Conservation (phyloP, 2,888 invertebrate species). For the Anthrax anthrax region DNA sequence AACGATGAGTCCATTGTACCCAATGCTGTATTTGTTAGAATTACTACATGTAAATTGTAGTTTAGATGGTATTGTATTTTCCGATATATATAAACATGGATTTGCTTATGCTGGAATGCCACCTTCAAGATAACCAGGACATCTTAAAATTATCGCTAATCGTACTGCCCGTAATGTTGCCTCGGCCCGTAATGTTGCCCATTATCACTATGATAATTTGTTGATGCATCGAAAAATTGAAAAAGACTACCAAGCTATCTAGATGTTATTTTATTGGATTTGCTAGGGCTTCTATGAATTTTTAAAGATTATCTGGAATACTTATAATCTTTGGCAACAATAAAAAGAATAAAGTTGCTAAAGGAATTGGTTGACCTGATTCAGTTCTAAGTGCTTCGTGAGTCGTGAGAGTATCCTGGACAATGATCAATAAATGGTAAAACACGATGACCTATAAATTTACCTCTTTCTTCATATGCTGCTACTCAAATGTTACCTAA, state of each 20-base stretch:
- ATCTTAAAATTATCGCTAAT: slow-evolving; percentile 31
- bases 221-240: slow-evolving; percentile 67
- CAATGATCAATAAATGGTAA: slow-evolving; percentile 80
- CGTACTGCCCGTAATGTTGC: slow-evolving; percentile 56
- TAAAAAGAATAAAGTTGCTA: slow-evolving; percentile 73
- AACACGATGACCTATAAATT: slow-evolving; percentile 83
- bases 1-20: slow-evolving; percentile 73
- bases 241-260: slow-evolving; percentile 79
- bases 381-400: slow-evolving; percentile 81
- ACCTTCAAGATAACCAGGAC: slow-evolving; percentile 34
- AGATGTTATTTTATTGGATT: slow-evolving; percentile 94
- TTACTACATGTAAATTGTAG: slow-evolving; percentile 71
- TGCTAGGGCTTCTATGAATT: slow-evolving; percentile 80
- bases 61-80: slow-evolving; percentile 61
- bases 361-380: slow-evolving; percentile 71
- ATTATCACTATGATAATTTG: slow-evolving; percentile 79
- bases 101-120: slow-evolving; percentile 65
- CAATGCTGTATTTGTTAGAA: slow-evolving; percentile 61
- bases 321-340: slow-evolving; percentile 88
- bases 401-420: slow-evolving; percentile 91
- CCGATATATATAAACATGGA: slow-evolving; percentile 76
- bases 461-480: slow-evolving; percentile 86
- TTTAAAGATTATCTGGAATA: slow-evolving; percentile 84
- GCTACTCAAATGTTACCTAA: slow-evolving; percentile 86
- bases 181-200: too few species aligned